phyloP scores from a whole-genome alignment of 2,113 vertebrate species.

The Equus quagga region DNA sequence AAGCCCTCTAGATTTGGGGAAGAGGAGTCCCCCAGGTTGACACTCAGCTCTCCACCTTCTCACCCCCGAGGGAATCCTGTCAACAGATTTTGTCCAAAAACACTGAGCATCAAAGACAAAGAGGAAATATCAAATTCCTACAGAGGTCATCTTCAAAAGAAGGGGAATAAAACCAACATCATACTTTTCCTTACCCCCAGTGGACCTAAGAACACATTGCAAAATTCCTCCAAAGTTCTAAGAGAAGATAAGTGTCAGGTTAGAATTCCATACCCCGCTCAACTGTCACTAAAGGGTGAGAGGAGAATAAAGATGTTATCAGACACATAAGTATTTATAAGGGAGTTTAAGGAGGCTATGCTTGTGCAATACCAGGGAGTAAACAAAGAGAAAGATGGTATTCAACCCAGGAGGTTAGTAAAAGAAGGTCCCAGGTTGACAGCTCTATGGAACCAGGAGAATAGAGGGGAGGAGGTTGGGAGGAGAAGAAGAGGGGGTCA shows the following conservation, averaged over 20 bases:
- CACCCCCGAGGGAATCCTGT: background rate
- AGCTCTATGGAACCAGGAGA: background rate
- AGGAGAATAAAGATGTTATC: background rate
- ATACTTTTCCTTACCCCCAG: background rate
- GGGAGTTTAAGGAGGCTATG: background rate
- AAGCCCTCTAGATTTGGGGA: background rate
- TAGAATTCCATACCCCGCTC: slow-evolving; percentile 3
- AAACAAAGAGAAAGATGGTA: background rate
- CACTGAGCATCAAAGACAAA: background rate
- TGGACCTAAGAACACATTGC: background rate
- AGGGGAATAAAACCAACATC: background rate
- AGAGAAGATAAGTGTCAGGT: background rate
- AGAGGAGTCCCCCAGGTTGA: background rate
- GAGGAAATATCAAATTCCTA: background rate
- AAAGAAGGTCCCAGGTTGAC: background rate
- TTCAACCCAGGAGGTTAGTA: background rate
- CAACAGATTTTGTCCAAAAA: background rate
- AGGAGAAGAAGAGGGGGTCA: background rate
- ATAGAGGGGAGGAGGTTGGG: too few species aligned
- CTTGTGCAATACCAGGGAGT: background rate
- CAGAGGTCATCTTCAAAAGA: background rate
- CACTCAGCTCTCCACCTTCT: background rate
- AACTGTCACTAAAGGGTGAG: background rate
- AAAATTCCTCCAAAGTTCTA: background rate
- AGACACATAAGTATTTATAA: background rate